A percentile compares a stretch with the other conserved stretches of the same genome.
These are phyloP conservation scores for Drosophila meridiana DNA, from an alignment of 2,888 invertebrate species.

Conservation along the genomic window DNA sequence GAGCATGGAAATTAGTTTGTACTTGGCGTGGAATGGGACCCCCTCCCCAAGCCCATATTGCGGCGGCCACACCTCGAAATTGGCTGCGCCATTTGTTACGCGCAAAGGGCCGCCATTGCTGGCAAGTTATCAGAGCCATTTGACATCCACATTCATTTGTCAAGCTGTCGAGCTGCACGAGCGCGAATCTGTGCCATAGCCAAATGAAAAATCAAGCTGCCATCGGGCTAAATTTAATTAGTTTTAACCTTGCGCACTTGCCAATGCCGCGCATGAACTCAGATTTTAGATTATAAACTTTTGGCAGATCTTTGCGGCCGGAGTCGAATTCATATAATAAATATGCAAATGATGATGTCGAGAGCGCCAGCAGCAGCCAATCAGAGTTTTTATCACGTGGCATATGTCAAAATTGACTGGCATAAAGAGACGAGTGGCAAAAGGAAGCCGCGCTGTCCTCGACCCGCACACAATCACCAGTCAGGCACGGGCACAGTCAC, in stretches of 20 bases:
- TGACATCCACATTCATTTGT: constrained; percentile 82
- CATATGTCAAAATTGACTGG: constrained; percentile 81
- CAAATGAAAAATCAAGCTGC: constrained; percentile 54
- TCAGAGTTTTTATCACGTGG: constrained; percentile 84
- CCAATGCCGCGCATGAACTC: constrained; percentile 33
- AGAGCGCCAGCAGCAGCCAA: constrained; percentile 70
- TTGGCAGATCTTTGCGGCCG: constrained; percentile 25
- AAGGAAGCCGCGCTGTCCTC: constrained; percentile 42
- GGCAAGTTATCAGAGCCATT: constrained; percentile 78
- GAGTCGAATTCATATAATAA: constrained; percentile 75
- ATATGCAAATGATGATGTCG: constrained; percentile 77
- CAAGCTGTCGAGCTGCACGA: constrained; percentile 58
- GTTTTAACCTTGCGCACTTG: constrained; percentile 66
- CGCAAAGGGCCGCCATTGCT: constrained; percentile 68
- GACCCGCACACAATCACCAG: constrained; percentile 27
- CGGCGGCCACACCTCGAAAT: constrained; percentile 71
- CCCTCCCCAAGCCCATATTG: constrained; percentile 17
- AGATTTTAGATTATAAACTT: constrained; percentile 61
- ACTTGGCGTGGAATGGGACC: constrained; percentile 33
- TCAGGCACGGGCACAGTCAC: neutral
- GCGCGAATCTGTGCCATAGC: constrained; percentile 65
- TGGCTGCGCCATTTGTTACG: constrained; percentile 71
- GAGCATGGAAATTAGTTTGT: constrained; percentile 77
- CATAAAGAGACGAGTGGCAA: constrained; percentile 50
- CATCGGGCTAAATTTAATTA: constrained; percentile 62